Conservation (phyloP, 2,888 invertebrate species). For the Polyommatus icarus region DNA sequence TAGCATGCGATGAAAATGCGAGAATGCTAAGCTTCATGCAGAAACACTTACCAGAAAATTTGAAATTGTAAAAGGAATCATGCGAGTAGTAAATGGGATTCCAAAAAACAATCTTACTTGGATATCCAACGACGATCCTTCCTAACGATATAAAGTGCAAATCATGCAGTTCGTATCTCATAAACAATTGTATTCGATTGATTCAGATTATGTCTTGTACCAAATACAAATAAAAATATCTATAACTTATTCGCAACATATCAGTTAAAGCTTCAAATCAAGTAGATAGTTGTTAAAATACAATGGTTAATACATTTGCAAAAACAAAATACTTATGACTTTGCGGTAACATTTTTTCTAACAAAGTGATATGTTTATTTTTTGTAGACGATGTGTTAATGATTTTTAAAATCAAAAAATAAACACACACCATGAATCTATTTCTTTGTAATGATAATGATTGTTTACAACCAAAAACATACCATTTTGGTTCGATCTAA, state of each 20-base stretch:
- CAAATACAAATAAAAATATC: constrained; percentile 53
- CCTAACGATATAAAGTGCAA: constrained; percentile 59
- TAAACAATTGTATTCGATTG: constrained; percentile 48
- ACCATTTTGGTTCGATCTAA: constrained; percentile 72
- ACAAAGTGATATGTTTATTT: constrained; percentile 42
- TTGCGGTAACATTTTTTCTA: constrained; percentile 71
- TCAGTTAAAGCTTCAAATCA: constrained; percentile 65
- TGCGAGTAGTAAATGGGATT: constrained; percentile 61
- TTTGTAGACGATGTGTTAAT: constrained; percentile 36
- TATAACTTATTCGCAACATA: constrained; percentile 67
- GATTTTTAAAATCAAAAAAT: constrained; percentile 37
- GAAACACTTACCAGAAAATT: constrained; percentile 58
- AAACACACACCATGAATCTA: constrained; percentile 55
- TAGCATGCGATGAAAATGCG: constrained; percentile 71
- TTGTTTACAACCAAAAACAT: constrained; percentile 73
- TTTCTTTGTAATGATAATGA: constrained; percentile 56
- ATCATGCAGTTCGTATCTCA: constrained; percentile 60
- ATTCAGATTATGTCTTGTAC: constrained; percentile 43
- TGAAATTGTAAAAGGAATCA: constrained; percentile 50
- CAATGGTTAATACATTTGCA: constrained; percentile 76
- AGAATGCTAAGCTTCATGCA: constrained; percentile 63
- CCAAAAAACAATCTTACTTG: constrained; percentile 72
- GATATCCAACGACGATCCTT: constrained; percentile 79
- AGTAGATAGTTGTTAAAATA: constrained; percentile 60
- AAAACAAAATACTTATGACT: constrained; percentile 70